Base-by-base conservation (phyloP, 1,140 invertebrate genomes). In the Magallana ariakensis region DNA sequence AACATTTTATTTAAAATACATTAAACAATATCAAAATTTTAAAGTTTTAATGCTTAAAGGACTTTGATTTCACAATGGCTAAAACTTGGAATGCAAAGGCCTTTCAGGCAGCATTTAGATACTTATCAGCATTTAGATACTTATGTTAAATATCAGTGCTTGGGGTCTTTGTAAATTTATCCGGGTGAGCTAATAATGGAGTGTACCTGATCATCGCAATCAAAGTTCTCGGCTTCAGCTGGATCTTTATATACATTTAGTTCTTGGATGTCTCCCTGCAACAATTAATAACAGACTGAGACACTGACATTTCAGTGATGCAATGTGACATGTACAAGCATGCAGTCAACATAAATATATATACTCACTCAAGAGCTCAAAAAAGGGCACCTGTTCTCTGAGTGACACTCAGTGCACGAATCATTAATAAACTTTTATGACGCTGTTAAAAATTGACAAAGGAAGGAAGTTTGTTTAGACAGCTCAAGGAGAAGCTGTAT, bases 251-350 rank as follows among this genome's bases (percentile, higher is more conserved):
- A 87, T 19, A 91, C 83, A 62, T 90, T 91, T n/a, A 91, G 55
- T 55, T 91, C 90, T 85, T 90, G 80, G 53, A 91, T 82, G 22
- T 84, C 90, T 83, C 89, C 89, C 90, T 91, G 82, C 56, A 85
- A 83, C 55, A 83, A 83, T 19, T 66, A 60, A 83, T 82, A 55
- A 89, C 55, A 82, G 87, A 81, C 19, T 56, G 66, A 84, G 62
- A 80, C 54, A 13, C 16, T 6, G 75, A 26, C 55, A 58, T 10
- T 62, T 22, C 11, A 26, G 11, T 75, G 66, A 75, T 75, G 19
- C 22, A 75, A 75, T 26, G 66, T 75, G 7, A 75, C 9, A 11
- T 26, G 33, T 9, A 33, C 66, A 75, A 26, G 66, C 22, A 11
- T 46, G 10, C 66, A 26, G 66, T 46, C 33, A 46, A 62, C 19